These are phyloP conservation scores for Zophobas morio DNA, from an alignment of 1,140 invertebrate species.

Conservation along the genomic window DNA sequence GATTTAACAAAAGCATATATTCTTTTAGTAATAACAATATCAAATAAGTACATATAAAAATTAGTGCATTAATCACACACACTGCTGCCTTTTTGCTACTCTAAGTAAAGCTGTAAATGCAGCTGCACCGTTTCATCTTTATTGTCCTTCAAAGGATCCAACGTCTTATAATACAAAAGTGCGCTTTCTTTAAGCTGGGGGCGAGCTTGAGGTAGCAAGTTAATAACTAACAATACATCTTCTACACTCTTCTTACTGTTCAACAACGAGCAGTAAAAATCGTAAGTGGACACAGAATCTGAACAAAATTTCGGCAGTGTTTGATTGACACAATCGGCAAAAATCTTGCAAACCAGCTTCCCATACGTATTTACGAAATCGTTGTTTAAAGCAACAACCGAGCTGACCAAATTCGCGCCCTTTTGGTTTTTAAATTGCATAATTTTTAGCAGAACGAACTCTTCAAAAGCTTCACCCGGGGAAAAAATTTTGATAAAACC, in stretches of 20 bases:
- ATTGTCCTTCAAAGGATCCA: neutral
- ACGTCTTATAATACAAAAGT: neutral
- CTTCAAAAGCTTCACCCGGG: slow-evolving; percentile 1
- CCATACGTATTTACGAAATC: neutral
- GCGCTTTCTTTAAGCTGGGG: neutral
- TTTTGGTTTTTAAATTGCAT: neutral
- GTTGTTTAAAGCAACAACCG: neutral
- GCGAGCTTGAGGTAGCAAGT: neutral
- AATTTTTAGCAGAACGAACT: neutral
- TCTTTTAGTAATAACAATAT: neutral
- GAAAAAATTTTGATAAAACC: neutral
- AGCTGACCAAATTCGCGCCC: neutral
- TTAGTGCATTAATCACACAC: no score
- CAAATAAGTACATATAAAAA: no score
- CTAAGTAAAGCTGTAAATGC: neutral
- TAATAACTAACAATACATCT: neutral
- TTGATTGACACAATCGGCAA: neutral
- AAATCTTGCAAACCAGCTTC: neutral
- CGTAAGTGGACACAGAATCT: neutral
- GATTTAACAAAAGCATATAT: no score
- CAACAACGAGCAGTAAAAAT: neutral
- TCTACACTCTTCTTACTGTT: neutral
- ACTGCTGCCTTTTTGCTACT: neutral
- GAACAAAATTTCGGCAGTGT: neutral
- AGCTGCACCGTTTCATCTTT: neutral